Percentiles rank a stretch among this genome's conserved stretches.
Evolutionary conservation across 2,888 invertebrate genomes (phyloP).

Genomic region (Brachyptera putata): DNA sequence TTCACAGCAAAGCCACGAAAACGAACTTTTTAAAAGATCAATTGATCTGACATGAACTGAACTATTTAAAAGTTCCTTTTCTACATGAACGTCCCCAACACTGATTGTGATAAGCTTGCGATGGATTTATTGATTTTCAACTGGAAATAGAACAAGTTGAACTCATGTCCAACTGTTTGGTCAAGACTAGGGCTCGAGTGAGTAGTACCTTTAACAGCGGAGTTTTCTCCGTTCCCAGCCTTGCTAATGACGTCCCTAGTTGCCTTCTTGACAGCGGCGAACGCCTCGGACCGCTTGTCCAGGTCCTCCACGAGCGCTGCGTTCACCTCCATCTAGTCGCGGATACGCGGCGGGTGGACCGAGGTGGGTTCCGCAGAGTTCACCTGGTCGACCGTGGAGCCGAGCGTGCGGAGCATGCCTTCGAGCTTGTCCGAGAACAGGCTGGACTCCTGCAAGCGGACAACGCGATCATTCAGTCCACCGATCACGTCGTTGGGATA

Average conservation of each 20-base stretch:
- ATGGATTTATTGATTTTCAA: no score
- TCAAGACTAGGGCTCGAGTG: no score
- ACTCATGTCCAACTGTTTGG: no score
- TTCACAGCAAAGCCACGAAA: no score
- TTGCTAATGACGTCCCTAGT: slow-evolving; percentile 92
- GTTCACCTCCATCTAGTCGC: slow-evolving; percentile 95
- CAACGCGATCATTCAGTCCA: no score
- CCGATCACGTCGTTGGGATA: no score
- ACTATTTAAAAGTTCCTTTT: no score
- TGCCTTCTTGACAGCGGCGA: slow-evolving; percentile 91
- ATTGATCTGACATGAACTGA: no score
- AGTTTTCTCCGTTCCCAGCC: slow-evolving; percentile 82
- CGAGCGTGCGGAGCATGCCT: slow-evolving; percentile 96
- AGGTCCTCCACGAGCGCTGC: slow-evolving; percentile 83
- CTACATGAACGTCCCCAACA: no score
- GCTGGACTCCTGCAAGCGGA: slow-evolving; percentile 73
- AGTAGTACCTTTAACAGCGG: slow-evolving; percentile 77
- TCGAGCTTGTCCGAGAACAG: slow-evolving; percentile 95
- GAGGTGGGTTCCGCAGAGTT: slow-evolving; percentile 90
- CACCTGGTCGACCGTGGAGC: slow-evolving; percentile 80
- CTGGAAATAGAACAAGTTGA: no score
- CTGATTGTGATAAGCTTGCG: no score
- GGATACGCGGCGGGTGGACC: slow-evolving; percentile 91
- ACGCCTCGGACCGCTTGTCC: slow-evolving; percentile 83
- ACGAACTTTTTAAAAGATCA: no score